Evolutionary conservation across 1,140 invertebrate species (phyloP), one percentile per base, ranked within the genome.

Genomic region (Metopolophium dirhodum): DNA sequence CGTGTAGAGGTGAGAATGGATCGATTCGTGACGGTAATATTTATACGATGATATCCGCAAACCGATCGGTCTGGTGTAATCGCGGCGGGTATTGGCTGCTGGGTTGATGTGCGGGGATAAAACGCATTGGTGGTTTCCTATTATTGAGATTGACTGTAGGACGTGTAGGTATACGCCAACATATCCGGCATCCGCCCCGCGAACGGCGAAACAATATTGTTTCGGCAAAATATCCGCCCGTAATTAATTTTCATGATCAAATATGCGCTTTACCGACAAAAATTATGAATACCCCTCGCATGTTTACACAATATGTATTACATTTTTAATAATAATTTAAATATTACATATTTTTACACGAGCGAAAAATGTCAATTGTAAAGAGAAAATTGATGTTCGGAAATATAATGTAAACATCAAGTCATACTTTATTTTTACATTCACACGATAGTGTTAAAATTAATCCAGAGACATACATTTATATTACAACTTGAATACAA

Each of bases 111-210:
- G 26, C 51, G 9, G n/a, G 37, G 22, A 20, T 35, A 51, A 57
- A 57, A 57, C 35, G 22, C 88, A 11, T 54, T 26, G 51, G 51
- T 11, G 35, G 88, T 57, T 89, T 89, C 88, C 49, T 54, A 57
- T 57, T 51, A 54, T 77, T 77, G 88, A 89, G 26, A 89, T 89
- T 89, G 47, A 88, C 47, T 88, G 8, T 88, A 51, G 18, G 51
- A 22, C 18, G 20, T 20, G 18, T 51, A 57, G 20, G 86, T 30
- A 18, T 30, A 30, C 45, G 14, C 23, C 26, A 57, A 57, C 89
- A 57, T 18, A 90, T 90, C 88, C 88, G 88, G 61, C 41, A 90
- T 90, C 89, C 89, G 57, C 51, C 86, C 30, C 26, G 41, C 83
- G 8, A 14, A 54, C 51, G 9, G 51, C 51, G 51, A 41, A 54